A percentile compares a stretch with the other conserved stretches of the same genome.
Conservation (phyloP, 2,888 invertebrate species). For the Perithous albicinctus region DNA sequence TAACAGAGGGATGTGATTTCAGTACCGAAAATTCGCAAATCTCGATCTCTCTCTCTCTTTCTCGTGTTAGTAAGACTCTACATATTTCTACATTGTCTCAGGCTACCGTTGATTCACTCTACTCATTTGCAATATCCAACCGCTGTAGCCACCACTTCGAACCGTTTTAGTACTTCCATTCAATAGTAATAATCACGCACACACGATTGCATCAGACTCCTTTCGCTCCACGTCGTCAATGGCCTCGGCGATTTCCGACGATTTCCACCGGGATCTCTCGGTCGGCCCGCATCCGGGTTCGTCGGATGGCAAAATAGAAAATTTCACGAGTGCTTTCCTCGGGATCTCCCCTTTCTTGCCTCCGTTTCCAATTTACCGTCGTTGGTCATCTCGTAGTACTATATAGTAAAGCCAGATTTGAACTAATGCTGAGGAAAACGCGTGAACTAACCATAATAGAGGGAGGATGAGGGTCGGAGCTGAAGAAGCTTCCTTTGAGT, state of each 20-base stretch:
- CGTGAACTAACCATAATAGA: constrained; percentile 31
- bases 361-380: constrained; percentile 45
- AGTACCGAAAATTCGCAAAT: too few relatives aligned
- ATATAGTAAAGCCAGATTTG: constrained; percentile 26
- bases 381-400: background rate
- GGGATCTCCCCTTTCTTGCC: constrained; percentile 1
- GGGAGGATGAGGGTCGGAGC: background rate
- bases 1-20: too few relatives aligned
- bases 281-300: constrained; percentile 7
- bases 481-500: constrained; percentile 28
- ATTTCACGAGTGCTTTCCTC: constrained; percentile 44
- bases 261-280: constrained; percentile 37
- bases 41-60: too few relatives aligned
- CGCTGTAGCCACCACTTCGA: background rate
- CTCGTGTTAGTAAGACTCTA: background rate
- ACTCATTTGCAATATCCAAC: constrained; percentile 12
- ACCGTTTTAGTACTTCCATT: constrained; percentile 27
- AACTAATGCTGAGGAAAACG: constrained; percentile 19
- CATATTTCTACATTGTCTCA: background rate
- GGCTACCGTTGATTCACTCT: background rate
- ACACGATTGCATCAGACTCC: constrained; percentile 3
- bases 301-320: constrained; percentile 48
- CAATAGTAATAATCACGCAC: constrained; percentile 1
- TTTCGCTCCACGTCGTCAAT: constrained; percentile 31
- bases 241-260: constrained; percentile 34